phyloP scores from a whole-genome alignment of 2,888 invertebrate species.

The Noctua pronuba region DNA sequence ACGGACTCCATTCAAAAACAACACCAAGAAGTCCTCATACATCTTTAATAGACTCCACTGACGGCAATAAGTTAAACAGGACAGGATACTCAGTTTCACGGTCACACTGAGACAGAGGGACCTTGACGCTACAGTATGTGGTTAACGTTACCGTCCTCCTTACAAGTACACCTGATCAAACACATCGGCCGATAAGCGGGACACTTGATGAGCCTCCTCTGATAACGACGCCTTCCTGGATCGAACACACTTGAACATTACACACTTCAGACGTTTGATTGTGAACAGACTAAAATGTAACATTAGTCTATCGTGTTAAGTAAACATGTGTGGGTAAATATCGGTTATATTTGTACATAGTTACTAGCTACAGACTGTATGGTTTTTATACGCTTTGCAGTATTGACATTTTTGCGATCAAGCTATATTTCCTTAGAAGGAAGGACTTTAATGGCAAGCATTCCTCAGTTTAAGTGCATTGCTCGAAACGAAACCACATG shows the following conservation, averaged over 20 bases:
- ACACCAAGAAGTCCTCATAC: conserved; percentile 54
- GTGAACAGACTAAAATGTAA: conserved; percentile 57
- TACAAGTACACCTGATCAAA: conserved; percentile 88
- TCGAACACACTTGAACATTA: conserved; percentile 76
- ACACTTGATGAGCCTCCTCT: conserved; percentile 87
- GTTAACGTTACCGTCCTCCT: conserved; percentile 79
- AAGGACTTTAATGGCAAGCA: conserved; percentile 41
- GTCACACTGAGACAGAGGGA: conserved; percentile 78
- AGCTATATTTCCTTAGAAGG: conserved; percentile 17
- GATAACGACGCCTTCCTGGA: conserved; percentile 85
- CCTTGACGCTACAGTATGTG: conserved; percentile 82
- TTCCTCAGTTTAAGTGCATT: conserved; percentile 34
- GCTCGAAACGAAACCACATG: conserved; percentile 47
- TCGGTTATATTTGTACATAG: conserved; percentile 10
- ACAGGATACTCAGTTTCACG: conserved; percentile 78
- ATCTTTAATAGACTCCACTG: conserved; percentile 61
- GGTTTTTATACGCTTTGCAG: conserved; percentile 28
- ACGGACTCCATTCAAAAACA: conserved; percentile 36
- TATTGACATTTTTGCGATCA: conserved; percentile 38
- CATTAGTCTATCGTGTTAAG: conserved; percentile 30
- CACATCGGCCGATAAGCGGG: conserved; percentile 86
- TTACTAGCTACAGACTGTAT: conserved; percentile 14
- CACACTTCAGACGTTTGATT: conserved; percentile 66
- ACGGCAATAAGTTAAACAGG: conserved; percentile 74
- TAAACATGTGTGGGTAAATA: conserved; percentile 38